Conservation (phyloP, 2,797 vertebrate species). For the Pangasius krempfi region DNA sequence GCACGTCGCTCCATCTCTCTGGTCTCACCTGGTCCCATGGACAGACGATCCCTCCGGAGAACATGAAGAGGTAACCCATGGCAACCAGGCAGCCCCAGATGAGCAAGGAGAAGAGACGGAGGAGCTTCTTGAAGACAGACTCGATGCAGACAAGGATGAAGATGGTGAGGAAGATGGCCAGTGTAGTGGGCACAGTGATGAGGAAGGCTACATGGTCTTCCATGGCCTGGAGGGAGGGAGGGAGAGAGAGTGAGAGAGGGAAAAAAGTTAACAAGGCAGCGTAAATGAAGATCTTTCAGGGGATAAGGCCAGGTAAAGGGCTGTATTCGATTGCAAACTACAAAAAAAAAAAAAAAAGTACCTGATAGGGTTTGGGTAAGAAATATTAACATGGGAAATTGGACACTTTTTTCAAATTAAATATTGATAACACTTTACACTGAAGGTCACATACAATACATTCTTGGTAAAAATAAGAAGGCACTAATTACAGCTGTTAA, state of each 20-base stretch:
- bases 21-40: slow-evolving; percentile 95
- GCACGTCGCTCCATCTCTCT: neutral
- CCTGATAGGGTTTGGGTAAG: neutral
- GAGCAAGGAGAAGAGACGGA: slow-evolving; percentile 91
- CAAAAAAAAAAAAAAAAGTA: neutral
- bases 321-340: neutral
- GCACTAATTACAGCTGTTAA: neutral
- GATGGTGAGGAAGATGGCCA: slow-evolving; percentile 95
- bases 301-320: neutral
- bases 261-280: neutral
- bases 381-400: neutral
- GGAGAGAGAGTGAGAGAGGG: slow-evolving; percentile 15
- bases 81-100: slow-evolving; percentile 96
- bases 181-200: slow-evolving; percentile 91
- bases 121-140: slow-evolving; percentile 93
- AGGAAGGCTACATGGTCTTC: slow-evolving; percentile 93
- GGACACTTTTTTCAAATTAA: neutral
- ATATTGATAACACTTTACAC: neutral
- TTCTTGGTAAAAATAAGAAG: neutral
- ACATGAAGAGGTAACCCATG: slow-evolving; percentile 99
- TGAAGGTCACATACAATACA: neutral
- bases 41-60: slow-evolving; percentile 92
- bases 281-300: neutral
- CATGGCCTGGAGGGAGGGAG: slow-evolving; percentile 78
- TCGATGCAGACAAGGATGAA: slow-evolving; percentile 97